Evolutionary conservation across 2,797 vertebrate species (phyloP).

Genomic region (Odontamblyopus rebecca): DNA sequence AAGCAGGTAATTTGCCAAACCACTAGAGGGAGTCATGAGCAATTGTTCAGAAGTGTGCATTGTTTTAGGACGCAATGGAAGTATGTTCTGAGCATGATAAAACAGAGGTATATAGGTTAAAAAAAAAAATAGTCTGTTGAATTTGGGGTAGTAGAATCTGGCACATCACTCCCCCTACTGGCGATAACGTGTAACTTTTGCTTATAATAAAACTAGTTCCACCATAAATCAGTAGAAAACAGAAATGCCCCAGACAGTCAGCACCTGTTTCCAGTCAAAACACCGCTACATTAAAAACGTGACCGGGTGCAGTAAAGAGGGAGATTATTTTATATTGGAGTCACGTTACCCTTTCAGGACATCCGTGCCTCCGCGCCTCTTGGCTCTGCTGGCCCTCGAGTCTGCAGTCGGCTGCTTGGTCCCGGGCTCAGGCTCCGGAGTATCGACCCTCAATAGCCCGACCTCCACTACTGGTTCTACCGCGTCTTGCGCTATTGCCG

Average conservation of each 20-base stretch:
- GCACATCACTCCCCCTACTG: not conserved
- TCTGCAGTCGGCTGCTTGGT: slow-evolving; percentile 71
- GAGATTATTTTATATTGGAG: not conserved
- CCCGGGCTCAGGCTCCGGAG: slow-evolving; percentile 70
- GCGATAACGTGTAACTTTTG: not conserved
- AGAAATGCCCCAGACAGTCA: not conserved
- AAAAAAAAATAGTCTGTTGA: not conserved
- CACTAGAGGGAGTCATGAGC: too few relatives aligned
- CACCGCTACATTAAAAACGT: not conserved
- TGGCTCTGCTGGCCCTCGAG: slow-evolving; percentile 85
- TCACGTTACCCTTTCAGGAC: slow-evolving; percentile 90
- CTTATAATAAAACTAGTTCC: not conserved
- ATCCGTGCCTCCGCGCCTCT: slow-evolving; percentile 89
- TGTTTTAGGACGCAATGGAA: too few relatives aligned
- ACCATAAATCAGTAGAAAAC: not conserved
- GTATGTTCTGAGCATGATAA: not conserved
- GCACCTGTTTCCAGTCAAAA: slow-evolving; percentile 47
- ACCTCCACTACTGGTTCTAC: not conserved
- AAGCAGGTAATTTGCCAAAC: too few relatives aligned
- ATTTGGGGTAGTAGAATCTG: not conserved
- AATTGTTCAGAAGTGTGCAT: too few relatives aligned
- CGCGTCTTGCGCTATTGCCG: not conserved
- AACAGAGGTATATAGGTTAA: too few relatives aligned
- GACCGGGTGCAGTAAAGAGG: not conserved
- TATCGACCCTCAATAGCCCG: slow-evolving; percentile 26